Conservation (phyloP, 2,888 invertebrate species). For the Podotricha telesiphe region DNA sequence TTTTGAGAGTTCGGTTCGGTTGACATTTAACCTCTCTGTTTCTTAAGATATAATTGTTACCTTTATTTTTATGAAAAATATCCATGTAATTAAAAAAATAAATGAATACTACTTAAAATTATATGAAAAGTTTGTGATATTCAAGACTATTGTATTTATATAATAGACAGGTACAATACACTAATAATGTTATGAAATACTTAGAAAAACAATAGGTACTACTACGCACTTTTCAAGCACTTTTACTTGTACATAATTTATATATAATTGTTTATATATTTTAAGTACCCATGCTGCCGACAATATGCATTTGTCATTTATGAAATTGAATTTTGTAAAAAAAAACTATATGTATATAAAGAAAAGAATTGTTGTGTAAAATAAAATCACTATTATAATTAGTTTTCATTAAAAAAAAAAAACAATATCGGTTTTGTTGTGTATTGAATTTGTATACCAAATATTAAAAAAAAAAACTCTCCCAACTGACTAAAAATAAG, state of each 20-base stretch:
- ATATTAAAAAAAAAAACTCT: not conserved
- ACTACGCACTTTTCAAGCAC: conserved; percentile 1
- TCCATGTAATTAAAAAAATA: too few relatives aligned
- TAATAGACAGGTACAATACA: not conserved
- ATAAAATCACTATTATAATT: too few relatives aligned
- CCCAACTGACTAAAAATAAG: not conserved
- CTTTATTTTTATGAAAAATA: not conserved
- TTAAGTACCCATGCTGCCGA: not conserved
- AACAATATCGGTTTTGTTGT: too few relatives aligned
- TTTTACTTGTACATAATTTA: conserved; percentile 3
- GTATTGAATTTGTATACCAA: not conserved
- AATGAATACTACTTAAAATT: too few relatives aligned
- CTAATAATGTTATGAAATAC: conserved; percentile 1
- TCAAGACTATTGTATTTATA: too few relatives aligned
- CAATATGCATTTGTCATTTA: too few relatives aligned
- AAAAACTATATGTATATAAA: too few relatives aligned
- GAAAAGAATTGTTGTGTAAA: too few relatives aligned
- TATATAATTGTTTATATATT: not conserved
- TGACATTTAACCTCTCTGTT: not conserved
- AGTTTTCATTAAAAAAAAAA: too few relatives aligned
- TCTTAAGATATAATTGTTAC: not conserved
- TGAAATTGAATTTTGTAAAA: too few relatives aligned
- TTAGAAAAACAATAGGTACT: not conserved
- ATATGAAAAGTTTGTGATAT: not conserved
- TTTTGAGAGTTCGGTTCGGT: not conserved